phyloP scores from a whole-genome alignment of 2,888 invertebrate genomes.

The Ormyrus rosae region DNA sequence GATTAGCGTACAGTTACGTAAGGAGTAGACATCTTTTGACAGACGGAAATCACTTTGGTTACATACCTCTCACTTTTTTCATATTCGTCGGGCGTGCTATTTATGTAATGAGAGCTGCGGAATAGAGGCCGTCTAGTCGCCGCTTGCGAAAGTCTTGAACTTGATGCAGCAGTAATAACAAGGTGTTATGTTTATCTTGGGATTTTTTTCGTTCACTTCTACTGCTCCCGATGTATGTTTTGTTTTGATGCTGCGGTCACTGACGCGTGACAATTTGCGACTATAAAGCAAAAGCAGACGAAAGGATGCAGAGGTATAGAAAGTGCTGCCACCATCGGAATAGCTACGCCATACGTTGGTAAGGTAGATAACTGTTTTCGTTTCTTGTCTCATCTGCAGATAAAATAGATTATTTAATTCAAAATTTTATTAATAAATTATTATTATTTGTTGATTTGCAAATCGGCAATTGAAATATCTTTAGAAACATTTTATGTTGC shows the following conservation, averaged over 20 bases:
- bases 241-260: too few relatives aligned
- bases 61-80: conserved; percentile 3
- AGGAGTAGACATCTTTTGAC: conserved; percentile 36
- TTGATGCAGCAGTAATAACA: conserved; percentile 4
- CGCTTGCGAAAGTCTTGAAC: conserved; percentile 22
- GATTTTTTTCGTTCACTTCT: background rate
- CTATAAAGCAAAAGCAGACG: too few relatives aligned
- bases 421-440: too few relatives aligned
- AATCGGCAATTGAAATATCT: too few relatives aligned
- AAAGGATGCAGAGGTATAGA: conserved; percentile 4
- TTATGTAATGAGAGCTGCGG: conserved; percentile 6
- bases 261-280: too few relatives aligned
- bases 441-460: too few relatives aligned
- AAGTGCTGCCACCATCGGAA: conserved; percentile 36
- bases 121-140: background rate
- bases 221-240: too few relatives aligned
- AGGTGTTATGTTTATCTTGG: conserved; percentile 14
- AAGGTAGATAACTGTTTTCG: background rate
- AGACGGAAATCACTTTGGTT: background rate
- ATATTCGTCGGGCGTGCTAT: background rate
- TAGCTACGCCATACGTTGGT: background rate
- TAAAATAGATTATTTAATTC: conserved; percentile 11
- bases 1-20: conserved; percentile 39
- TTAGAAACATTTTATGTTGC: too few relatives aligned
- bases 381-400: background rate